A percentile compares a stretch with the other conserved stretches of the same genome.
Conservation (phyloP, 2,888 invertebrate species). For the Macaria liturata region DNA sequence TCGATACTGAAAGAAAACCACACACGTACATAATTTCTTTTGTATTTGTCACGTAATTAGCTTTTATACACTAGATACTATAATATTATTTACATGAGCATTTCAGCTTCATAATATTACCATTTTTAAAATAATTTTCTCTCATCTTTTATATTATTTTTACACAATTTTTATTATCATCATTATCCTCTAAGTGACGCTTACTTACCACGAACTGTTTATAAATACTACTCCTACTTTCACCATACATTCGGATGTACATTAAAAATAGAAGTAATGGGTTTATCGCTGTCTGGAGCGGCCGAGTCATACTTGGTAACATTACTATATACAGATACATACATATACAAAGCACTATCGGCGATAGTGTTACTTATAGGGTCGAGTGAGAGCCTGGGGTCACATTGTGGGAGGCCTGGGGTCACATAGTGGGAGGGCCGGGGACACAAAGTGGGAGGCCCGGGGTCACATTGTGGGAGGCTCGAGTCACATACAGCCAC, state of each 20-base stretch:
- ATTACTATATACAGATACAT: conserved; percentile 11
- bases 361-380: neutral
- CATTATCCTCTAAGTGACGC: conserved; percentile 69
- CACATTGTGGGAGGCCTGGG: neutral
- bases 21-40: conserved; percentile 48
- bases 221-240: conserved; percentile 44
- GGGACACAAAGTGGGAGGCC: no score
- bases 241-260: conserved; percentile 9
- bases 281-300: conserved; percentile 37
- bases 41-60: conserved; percentile 80
- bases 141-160: conserved; percentile 74
- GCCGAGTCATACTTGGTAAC: conserved; percentile 33
- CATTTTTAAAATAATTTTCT: conserved; percentile 75
- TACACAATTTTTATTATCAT: conserved; percentile 61
- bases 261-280: no score
- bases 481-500: no score
- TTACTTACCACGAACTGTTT: conserved; percentile 43
- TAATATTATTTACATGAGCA: conserved; percentile 79
- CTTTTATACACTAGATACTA: conserved; percentile 75
- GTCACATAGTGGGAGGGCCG: neutral
- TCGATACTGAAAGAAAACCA: conserved; percentile 25
- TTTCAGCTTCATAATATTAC: conserved; percentile 76
- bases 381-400: neutral
- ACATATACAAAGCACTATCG: conserved; percentile 22
- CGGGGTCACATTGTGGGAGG: no score